Conservation (phyloP, 2,888 invertebrate genomes). For the Dicyrtoma fusca region DNA sequence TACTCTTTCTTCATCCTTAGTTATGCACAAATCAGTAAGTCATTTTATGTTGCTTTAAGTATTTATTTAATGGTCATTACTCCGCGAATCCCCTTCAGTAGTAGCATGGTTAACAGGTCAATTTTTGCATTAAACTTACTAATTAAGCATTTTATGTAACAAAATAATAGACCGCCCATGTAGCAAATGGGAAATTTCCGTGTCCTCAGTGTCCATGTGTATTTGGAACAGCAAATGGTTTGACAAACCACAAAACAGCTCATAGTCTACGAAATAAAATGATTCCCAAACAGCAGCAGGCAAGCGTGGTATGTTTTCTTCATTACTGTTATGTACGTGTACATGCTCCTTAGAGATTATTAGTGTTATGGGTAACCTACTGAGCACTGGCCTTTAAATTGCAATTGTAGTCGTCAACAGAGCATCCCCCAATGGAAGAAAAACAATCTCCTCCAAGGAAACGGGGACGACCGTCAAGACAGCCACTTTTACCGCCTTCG, state of each 20-base stretch:
- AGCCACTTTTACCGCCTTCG: too few relatives aligned
- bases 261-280: conserved; percentile 21
- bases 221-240: conserved; percentile 3
- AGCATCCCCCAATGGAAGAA: not conserved
- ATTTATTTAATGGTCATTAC: not conserved
- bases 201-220: conserved; percentile 24
- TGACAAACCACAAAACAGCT: conserved; percentile 15
- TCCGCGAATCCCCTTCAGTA: too few relatives aligned
- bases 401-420: too few relatives aligned
- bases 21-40: conserved; percentile 28
- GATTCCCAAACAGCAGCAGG: not conserved
- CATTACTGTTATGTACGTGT: too few relatives aligned
- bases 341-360: too few relatives aligned
- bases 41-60: not conserved
- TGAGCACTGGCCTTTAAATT: too few relatives aligned
- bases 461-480: not conserved
- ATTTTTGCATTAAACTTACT: not conserved
- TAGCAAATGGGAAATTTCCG: conserved; percentile 18
- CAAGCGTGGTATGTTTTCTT: not conserved
- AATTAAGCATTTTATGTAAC: too few relatives aligned
- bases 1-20: conserved; percentile 3
- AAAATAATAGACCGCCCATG: conserved; percentile 30
- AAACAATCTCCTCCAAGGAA: not conserved
- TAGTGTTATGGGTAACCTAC: too few relatives aligned
- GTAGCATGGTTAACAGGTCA: conserved; percentile 1